phyloP scores from a whole-genome alignment of 2,113 vertebrate genomes.

The Tiliqua scincoides region DNA sequence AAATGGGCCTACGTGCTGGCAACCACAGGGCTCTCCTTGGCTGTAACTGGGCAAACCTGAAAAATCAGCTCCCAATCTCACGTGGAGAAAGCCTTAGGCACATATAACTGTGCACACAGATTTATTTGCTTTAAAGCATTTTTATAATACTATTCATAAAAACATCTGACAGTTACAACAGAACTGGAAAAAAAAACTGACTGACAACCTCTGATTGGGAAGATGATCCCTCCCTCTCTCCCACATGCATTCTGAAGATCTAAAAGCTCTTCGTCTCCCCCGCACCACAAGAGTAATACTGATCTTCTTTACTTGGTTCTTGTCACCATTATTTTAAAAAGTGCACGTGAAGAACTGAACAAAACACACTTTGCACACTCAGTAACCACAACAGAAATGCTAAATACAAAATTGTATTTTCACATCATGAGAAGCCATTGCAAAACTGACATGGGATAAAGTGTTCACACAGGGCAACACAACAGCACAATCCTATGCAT shows the following conservation, averaged over 20 bases:
- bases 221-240: too few species aligned
- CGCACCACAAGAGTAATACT: not conserved
- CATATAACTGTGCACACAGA: too few species aligned
- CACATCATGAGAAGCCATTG: not conserved
- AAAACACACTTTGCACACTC: not conserved
- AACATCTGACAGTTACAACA: too few species aligned
- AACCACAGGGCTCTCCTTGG: too few species aligned
- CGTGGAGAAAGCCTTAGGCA: not conserved
- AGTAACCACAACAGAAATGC: not conserved
- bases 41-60: not conserved
- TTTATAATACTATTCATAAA: too few species aligned
- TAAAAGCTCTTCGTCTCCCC: not conserved
- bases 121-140: too few species aligned
- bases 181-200: too few species aligned
- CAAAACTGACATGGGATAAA: not conserved
- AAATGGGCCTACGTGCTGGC: too few species aligned
- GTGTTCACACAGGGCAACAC: not conserved
- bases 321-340: not conserved
- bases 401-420: not conserved
- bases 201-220: not conserved
- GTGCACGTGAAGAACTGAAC: not conserved
- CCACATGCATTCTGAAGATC: not conserved
- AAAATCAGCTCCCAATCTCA: not conserved
- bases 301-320: not conserved
- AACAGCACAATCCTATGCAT: not conserved